These are phyloP conservation scores for Melinaea marsaeus DNA, from an alignment of 2,888 invertebrate species.

Conservation along the genomic window DNA sequence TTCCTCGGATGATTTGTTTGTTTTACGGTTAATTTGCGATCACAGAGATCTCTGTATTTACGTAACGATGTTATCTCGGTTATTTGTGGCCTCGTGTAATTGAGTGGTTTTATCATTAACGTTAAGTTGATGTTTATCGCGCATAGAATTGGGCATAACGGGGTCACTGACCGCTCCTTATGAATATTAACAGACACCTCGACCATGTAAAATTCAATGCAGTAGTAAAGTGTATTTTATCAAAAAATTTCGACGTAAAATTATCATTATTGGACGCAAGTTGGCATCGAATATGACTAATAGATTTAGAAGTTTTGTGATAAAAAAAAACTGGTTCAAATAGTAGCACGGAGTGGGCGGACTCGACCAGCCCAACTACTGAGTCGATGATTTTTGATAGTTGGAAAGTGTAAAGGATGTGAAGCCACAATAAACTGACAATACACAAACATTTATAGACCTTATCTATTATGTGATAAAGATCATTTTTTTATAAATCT, in stretches of 20 bases:
- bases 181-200: slow-evolving; percentile 59
- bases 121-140: slow-evolving; percentile 57
- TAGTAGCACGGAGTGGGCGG: slow-evolving; percentile 30
- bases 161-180: slow-evolving; percentile 65
- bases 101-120: slow-evolving; percentile 58
- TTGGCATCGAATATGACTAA: slow-evolving; percentile 37
- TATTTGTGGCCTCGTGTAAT: slow-evolving; percentile 53
- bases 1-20: slow-evolving; percentile 64
- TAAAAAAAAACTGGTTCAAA: slow-evolving; percentile 30
- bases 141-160: slow-evolving; percentile 60
- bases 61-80: slow-evolving; percentile 42
- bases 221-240: slow-evolving; percentile 39
- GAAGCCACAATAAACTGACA: slow-evolving; percentile 1
- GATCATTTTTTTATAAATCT: slow-evolving; percentile 4
- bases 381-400: slow-evolving; percentile 26
- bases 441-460: slow-evolving; percentile 5
- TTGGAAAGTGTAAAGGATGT: slow-evolving; percentile 27
- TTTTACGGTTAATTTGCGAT: slow-evolving; percentile 72
- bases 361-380: slow-evolving; percentile 24
- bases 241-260: slow-evolving; percentile 36
- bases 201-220: slow-evolving; percentile 50
- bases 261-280: slow-evolving; percentile 36
- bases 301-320: slow-evolving; percentile 33
- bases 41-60: slow-evolving; percentile 50
- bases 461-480: slow-evolving; percentile 13